phyloP scores from a whole-genome alignment of 2,797 vertebrate genomes.

The Tamandua tetradactyla region DNA sequence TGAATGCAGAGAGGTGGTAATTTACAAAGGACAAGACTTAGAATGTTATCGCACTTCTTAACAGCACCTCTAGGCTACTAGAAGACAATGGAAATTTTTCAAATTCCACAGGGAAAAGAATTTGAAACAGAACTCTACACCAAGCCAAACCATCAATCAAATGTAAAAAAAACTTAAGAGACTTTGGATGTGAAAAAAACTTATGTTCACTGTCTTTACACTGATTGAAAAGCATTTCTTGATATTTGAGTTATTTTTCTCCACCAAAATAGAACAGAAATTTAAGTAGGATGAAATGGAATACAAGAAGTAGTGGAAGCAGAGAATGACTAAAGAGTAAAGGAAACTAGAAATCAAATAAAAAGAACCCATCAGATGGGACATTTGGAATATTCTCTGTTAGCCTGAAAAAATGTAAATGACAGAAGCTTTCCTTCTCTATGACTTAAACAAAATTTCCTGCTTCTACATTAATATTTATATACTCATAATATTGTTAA shows the following conservation, averaged over 20 bases:
- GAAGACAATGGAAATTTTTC: conserved; percentile 5
- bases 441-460: background rate
- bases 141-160: background rate
- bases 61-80: background rate
- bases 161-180: background rate
- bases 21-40: background rate
- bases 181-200: background rate
- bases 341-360: background rate
- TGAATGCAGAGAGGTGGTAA: background rate
- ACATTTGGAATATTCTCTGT: background rate
- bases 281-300: background rate
- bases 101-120: background rate
- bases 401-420: background rate
- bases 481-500: background rate
- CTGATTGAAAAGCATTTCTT: background rate
- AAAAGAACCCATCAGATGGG: background rate
- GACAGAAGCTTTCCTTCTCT: background rate
- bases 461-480: background rate
- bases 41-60: background rate
- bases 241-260: background rate
- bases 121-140: background rate
- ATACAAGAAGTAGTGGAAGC: background rate
- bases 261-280: background rate
- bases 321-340: background rate
- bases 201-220: background rate